Conservation (phyloP, 1,140 invertebrate species). For the Paraescarpia echinospica region DNA sequence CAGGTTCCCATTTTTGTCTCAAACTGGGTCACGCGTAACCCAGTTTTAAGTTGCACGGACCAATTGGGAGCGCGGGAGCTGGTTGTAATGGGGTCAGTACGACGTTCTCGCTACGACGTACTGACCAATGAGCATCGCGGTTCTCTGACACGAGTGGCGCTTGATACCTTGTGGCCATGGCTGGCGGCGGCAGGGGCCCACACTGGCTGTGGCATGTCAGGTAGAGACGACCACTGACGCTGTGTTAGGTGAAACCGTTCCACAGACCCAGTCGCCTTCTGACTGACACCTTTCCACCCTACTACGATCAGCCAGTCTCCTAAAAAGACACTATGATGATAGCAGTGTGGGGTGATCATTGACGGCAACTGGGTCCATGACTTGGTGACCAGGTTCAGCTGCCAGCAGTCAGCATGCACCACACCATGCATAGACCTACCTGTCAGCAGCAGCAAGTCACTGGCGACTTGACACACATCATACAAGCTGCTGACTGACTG, state of each 20-base stretch:
- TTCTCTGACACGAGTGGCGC: too few relatives aligned
- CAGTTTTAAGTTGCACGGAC: too few relatives aligned
- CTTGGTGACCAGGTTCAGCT: neutral
- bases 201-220: neutral
- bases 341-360: neutral
- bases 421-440: neutral
- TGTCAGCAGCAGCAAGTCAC: neutral
- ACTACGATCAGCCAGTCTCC: constrained; percentile 12
- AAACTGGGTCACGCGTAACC: too few relatives aligned
- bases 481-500: neutral
- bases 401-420: neutral
- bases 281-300: neutral
- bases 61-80: too few relatives aligned
- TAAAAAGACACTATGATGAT: neutral
- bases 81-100: too few relatives aligned
- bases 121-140: too few relatives aligned
- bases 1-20: too few relatives aligned
- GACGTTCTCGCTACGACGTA: too few relatives aligned
- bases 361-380: neutral
- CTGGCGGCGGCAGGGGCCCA: neutral
- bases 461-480: neutral
- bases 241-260: neutral
- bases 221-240: neutral
- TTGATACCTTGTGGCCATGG: too few relatives aligned
- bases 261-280: neutral